Evolutionary conservation across 2,113 vertebrate genomes (phyloP), one percentile per base, ranked within the genome.

Genomic region (Formicarius rufipectus): DNA sequence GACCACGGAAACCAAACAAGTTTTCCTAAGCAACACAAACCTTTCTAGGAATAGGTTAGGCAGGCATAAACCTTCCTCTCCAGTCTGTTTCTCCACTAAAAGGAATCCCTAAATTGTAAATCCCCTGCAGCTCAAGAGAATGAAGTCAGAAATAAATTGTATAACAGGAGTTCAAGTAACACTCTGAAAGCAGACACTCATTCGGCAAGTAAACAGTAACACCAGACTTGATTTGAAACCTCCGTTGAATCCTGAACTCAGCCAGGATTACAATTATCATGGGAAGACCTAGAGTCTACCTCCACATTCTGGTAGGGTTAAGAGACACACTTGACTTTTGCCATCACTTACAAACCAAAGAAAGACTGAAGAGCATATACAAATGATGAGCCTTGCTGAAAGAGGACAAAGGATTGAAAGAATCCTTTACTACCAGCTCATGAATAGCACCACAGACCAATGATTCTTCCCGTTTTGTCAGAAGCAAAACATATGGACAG

Each of bases 311-410:
- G 72, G 63, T 63, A 59, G 8, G 39, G 37, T 87, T 75, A 90
- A 95, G 83, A 92, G 80, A 73, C 40, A 89, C 76, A 81, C 76
- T 93, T 93, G 77, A 89, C 87, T 95, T 82, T 59, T 73, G 59
- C 74, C 83, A 82, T 76, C 62, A 77, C 53, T 92, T 94, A 64
- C 0, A 10, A 94, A 91, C 59, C 62, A 94, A 93, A 94, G 49
- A 30, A 64, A 92, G 37, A 77, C 0, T 90, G 67, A 93, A 63
- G 45, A 93, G 71, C 59, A 27, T 19, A 76, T 30, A 92, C 31
- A 93, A 85, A 76, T 18, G 37, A 45, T 42, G 37, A 93, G 53
- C 53, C 40, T 68, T 72, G 44, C 9, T 85, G 74, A 85, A 91
- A 73, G 62, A 60, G 35, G 39, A 78, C 6, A 5, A 77, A 44